A percentile compares a stretch with the other conserved stretches of the same genome.
Conservation (phyloP, 2,888 invertebrate species). For the Drosophila peninsularis region DNA sequence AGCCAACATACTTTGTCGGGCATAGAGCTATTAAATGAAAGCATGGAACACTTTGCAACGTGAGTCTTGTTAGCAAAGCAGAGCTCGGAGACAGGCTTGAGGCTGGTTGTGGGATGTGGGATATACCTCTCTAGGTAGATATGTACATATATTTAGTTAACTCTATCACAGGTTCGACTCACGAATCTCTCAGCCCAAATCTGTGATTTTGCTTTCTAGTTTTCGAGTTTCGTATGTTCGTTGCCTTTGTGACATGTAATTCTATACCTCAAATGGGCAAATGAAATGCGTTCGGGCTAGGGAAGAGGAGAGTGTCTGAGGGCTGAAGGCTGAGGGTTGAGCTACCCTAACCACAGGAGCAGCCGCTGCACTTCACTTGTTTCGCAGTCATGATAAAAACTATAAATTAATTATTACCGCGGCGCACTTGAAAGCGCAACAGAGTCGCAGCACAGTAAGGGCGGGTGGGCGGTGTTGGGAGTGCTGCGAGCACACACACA, state of each 20-base stretch:
- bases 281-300: conserved; percentile 29
- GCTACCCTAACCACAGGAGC: conserved; percentile 37
- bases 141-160: too few species aligned
- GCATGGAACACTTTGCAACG: too few species aligned
- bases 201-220: conserved; percentile 1
- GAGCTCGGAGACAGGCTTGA: background rate
- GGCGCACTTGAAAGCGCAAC: conserved; percentile 80
- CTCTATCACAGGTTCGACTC: conserved; percentile 1
- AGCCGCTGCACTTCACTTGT: conserved; percentile 64
- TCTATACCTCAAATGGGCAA: conserved; percentile 64
- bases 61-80: too few species aligned
- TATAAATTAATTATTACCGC: conserved; percentile 84
- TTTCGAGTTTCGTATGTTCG: background rate
- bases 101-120: background rate
- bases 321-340: background rate
- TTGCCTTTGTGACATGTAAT: conserved; percentile 51
- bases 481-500: background rate
- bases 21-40: too few species aligned
- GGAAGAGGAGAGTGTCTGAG: background rate
- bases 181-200: background rate
- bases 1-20: too few species aligned
- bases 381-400: conserved; percentile 80
- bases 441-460: conserved; percentile 39
- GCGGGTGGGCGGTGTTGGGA: background rate
- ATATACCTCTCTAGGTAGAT: too few species aligned